Evolutionary conservation across 2,888 invertebrate genomes (phyloP).

Genomic region (Leptothorax acervorum): DNA sequence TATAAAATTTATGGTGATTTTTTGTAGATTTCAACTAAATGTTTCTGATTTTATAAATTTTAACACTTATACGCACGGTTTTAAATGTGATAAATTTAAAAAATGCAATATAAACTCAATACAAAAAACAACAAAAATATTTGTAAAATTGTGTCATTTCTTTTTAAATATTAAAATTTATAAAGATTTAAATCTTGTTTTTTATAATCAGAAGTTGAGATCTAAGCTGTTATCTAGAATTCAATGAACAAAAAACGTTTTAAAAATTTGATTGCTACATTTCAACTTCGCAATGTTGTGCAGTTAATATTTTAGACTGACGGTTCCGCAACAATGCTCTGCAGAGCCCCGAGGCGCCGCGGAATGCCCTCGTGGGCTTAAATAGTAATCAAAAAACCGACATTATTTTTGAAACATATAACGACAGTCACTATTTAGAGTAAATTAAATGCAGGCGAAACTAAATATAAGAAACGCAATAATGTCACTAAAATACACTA

Average conservation of each 20-base stretch:
- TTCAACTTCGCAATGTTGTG: conserved; percentile 23
- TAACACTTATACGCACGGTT: neutral
- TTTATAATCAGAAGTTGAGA: neutral
- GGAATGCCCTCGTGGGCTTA: conserved; percentile 11
- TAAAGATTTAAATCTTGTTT: conserved; percentile 2
- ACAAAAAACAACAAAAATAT: neutral
- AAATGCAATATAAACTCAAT: neutral
- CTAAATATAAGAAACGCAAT: neutral
- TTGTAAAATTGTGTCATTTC: neutral
- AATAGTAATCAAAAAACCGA: conserved; percentile 7
- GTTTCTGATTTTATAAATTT: neutral
- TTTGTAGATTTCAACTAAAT: neutral
- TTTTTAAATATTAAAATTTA: neutral
- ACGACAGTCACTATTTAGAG: neutral
- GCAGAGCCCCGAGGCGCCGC: conserved; percentile 3
- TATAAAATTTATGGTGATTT: neutral
- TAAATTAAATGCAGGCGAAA: conserved; percentile 1
- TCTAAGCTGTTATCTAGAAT: neutral
- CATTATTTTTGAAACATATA: conserved; percentile 5
- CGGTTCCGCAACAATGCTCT: conserved; percentile 18
- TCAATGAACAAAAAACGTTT: neutral
- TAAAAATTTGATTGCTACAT: conserved; percentile 16
- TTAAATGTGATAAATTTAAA: neutral
- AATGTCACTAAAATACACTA: neutral
- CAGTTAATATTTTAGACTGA: conserved; percentile 30